Evolutionary conservation across 2,113 vertebrate genomes (phyloP).

Genomic region (Taurulus bubalis): DNA sequence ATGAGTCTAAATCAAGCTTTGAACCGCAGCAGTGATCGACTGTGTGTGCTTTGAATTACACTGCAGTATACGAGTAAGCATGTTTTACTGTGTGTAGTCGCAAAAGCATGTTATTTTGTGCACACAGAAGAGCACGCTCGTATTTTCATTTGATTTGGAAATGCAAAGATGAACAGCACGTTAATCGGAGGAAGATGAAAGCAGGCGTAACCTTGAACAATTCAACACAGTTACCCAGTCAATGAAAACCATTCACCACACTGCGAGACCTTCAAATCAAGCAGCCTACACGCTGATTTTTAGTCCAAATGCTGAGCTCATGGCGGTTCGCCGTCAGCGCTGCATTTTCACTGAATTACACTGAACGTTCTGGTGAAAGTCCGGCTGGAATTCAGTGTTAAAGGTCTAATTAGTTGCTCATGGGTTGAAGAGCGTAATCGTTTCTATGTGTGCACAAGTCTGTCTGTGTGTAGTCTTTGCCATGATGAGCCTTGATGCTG

Average conservation of each 20-base stretch:
- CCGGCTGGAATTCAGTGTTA: constrained; percentile 73
- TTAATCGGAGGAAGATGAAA: constrained; percentile 69
- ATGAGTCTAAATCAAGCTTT: constrained; percentile 66
- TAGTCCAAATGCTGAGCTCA: constrained; percentile 52
- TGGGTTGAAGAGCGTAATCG: constrained; percentile 79
- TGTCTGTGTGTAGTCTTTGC: constrained; percentile 50
- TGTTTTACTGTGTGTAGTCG: constrained; percentile 21
- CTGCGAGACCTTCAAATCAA: constrained; percentile 57
- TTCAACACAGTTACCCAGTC: constrained; percentile 52
- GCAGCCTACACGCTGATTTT: constrained; percentile 43
- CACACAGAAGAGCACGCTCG: constrained; percentile 40
- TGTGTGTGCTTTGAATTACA: constrained; percentile 52
- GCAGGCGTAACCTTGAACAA: constrained; percentile 51
- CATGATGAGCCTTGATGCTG: constrained; percentile 78
- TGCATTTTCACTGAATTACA: constrained; percentile 62
- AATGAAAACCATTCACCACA: constrained; percentile 63
- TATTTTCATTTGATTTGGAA: constrained; percentile 59
- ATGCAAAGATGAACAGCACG: constrained; percentile 60
- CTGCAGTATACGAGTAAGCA: constrained; percentile 22
- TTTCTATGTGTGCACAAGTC: constrained; percentile 78
- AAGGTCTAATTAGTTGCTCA: constrained; percentile 81
- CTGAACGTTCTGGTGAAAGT: constrained; percentile 61
- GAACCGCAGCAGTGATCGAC: constrained; percentile 47
- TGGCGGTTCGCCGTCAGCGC: constrained; percentile 52
- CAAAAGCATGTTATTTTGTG: constrained; percentile 29